These are phyloP conservation scores for Dryadula phaetusa DNA, from an alignment of 2,888 invertebrate genomes.

Conservation along the genomic window DNA sequence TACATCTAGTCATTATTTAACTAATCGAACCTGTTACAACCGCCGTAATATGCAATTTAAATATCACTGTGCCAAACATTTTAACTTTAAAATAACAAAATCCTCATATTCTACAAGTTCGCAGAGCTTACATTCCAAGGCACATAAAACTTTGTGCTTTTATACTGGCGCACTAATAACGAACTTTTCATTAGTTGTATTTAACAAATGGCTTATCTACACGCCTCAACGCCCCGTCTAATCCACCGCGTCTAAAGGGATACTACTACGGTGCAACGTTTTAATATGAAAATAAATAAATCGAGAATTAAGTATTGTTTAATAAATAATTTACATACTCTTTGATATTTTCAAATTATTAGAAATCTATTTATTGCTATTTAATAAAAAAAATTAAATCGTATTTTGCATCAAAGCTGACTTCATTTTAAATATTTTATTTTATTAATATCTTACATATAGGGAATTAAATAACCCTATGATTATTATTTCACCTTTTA, in stretches of 20 bases:
- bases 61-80: neutral
- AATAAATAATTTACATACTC: no score
- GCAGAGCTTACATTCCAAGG: neutral
- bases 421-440: no score
- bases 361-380: no score
- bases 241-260: slow-evolving; percentile 23
- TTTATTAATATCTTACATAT: no score
- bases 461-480: no score
- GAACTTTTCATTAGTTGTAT: slow-evolving; percentile 40
- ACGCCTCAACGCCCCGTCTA: slow-evolving; percentile 32
- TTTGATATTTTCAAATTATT: no score
- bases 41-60: neutral
- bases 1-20: neutral
- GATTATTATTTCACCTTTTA: no score
- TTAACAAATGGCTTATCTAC: slow-evolving; percentile 40
- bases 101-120: neutral
- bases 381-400: no score
- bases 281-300: neutral
- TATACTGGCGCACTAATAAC: slow-evolving; percentile 25
- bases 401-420: no score
- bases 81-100: neutral
- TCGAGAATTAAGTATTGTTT: neutral
- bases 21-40: neutral
- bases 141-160: slow-evolving; percentile 13
- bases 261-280: slow-evolving; percentile 27